phyloP scores from a whole-genome alignment of 2,888 invertebrate species.

The Ophion ventricosus region DNA sequence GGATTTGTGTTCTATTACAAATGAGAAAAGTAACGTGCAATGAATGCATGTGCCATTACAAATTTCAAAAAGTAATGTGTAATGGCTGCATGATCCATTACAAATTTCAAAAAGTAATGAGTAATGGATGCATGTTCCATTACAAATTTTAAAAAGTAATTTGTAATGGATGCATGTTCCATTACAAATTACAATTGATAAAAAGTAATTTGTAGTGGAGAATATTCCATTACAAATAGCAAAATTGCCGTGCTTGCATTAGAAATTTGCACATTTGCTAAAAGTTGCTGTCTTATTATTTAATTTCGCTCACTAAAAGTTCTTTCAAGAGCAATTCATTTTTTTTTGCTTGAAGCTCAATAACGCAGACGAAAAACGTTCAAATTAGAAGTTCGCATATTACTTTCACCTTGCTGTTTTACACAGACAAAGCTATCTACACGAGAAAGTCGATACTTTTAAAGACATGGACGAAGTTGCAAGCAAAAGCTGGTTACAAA shows the following conservation, averaged over 20 bases:
- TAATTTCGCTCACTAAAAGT: neutral
- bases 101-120: too few relatives aligned
- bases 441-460: too few relatives aligned
- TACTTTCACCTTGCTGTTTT: too few relatives aligned
- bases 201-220: conserved; percentile 5
- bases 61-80: too few relatives aligned
- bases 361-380: too few relatives aligned
- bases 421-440: too few relatives aligned
- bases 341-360: neutral
- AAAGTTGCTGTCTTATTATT: neutral
- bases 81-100: too few relatives aligned
- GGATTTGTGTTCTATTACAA: too few relatives aligned
- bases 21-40: neutral
- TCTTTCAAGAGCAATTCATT: neutral
- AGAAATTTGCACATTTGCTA: neutral
- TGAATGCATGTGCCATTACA: neutral
- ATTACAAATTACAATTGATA: conserved; percentile 12
- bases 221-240: conserved; percentile 5
- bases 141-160: conserved; percentile 30
- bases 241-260: conserved; percentile 3
- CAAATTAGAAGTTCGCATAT: too few relatives aligned
- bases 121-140: neutral
- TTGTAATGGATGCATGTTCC: conserved; percentile 7
- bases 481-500: too few relatives aligned
- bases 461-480: too few relatives aligned